Base-by-base conservation (phyloP, 92 coral and sea anemone genomes). In the Siderastrea siderea region DNA sequence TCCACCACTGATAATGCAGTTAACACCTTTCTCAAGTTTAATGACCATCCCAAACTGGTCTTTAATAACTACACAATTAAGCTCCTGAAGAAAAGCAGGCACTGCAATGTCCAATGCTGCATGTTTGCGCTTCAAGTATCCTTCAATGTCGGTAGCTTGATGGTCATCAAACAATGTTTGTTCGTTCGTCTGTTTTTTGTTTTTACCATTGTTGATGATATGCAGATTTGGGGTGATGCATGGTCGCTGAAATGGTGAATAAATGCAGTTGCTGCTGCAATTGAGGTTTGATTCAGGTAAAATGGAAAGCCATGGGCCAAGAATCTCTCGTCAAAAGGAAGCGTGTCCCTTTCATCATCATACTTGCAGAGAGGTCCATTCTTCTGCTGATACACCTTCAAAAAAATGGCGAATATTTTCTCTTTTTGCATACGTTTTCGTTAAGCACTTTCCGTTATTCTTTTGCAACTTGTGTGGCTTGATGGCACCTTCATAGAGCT, bases 401-500 rank as follows among this genome's bases (percentile, higher is more conserved):
- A 13, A 46, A 87, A 91, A 51, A n/a, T 82, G 90, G 54, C 84
- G 84, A 16, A 93, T 65, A 64, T 76, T 87, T 81, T 91, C 92
- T 71, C 91, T 93, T 54, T 88, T 80, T 2, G 93, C 95, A 89
- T 66, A 91, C 0, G 95, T 92, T 74, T 86, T 95, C 19, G 91
- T 94, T 4, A 90, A 1, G 0, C 95, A 95, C 78, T 93, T 93
- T 2, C 96, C 91, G 82, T 95, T 95, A 75, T 95, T 91, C 49
- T 88, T 93, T 64, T 93, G 98, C 65, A n/a, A 68, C 73, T 90
- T 93, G 85, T 95, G 98, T 11, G 67, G 50, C 12, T 82, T 16
- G 43, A 90, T 91, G 5, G 92, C 92, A 5, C 95, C 58, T 60
- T 95, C 96, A 57, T 91, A 95, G 51, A 95, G 46, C 47, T 91